phyloP scores from a whole-genome alignment of 2,888 invertebrate genomes.

The Andricus quercusramuli region DNA sequence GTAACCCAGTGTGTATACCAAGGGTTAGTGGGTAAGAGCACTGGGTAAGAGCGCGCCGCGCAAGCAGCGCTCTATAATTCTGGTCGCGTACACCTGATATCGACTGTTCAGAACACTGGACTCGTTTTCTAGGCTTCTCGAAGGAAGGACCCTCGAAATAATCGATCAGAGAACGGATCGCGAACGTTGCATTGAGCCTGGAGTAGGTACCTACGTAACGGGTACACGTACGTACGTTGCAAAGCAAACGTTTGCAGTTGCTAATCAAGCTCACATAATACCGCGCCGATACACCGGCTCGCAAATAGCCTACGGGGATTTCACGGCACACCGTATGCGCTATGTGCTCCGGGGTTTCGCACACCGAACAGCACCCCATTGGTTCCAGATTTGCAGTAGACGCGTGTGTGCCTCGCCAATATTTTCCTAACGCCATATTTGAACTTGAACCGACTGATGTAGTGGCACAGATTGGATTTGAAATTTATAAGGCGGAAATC shows the following conservation, averaged over 20 bases:
- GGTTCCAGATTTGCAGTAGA: slow-evolving; percentile 43
- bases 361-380: slow-evolving; percentile 42
- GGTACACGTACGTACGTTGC: slow-evolving; percentile 43
- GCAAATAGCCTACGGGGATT: slow-evolving; percentile 75
- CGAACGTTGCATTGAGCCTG: slow-evolving; percentile 41
- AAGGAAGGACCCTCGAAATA: slow-evolving; percentile 51
- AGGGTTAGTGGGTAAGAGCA: no score
- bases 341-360: slow-evolving; percentile 46
- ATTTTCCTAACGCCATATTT: slow-evolving; percentile 74
- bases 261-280: slow-evolving; percentile 78
- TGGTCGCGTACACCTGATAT: slow-evolving; percentile 43
- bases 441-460: slow-evolving; percentile 71
- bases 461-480: slow-evolving; percentile 77
- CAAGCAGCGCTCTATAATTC: slow-evolving; percentile 2
- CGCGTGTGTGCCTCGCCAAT: slow-evolving; percentile 63
- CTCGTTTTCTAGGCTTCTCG: slow-evolving; percentile 53
- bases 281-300: slow-evolving; percentile 68
- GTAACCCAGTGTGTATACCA: no score
- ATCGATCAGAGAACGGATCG: slow-evolving; percentile 37
- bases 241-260: slow-evolving; percentile 77
- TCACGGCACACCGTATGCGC: slow-evolving; percentile 69
- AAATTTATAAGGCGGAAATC: slow-evolving; percentile 77
- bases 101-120: slow-evolving; percentile 51
- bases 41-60: neutral
- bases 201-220: slow-evolving; percentile 19